Conservation (phyloP, 1,140 invertebrate genomes). For the Cylas formicarius region DNA sequence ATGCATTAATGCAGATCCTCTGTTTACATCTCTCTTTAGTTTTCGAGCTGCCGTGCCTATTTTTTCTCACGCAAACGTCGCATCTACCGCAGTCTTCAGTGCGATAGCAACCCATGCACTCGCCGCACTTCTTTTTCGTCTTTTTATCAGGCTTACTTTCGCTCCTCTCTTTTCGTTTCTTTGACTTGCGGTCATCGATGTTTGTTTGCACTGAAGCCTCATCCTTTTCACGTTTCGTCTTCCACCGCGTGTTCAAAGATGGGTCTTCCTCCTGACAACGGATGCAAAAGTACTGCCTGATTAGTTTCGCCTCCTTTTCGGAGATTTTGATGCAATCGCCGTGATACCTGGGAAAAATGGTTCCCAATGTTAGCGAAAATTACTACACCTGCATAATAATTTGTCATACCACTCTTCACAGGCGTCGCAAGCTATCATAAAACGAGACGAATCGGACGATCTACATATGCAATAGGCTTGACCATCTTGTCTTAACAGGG, state of each 20-base stretch:
- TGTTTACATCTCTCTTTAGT: slow-evolving; percentile 63
- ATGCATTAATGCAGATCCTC: slow-evolving; percentile 46
- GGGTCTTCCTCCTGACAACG: slow-evolving; percentile 78
- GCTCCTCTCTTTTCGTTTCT: slow-evolving; percentile 43
- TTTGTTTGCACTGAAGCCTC: slow-evolving; percentile 16
- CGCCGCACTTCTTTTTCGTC: slow-evolving; percentile 63
- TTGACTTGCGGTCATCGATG: slow-evolving; percentile 45
- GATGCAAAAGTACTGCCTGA: slow-evolving; percentile 89
- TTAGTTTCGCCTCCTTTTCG: slow-evolving; percentile 84
- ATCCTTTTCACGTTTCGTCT: slow-evolving; percentile 52
- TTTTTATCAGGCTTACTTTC: slow-evolving; percentile 37
- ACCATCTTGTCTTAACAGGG: slow-evolving; percentile 78
- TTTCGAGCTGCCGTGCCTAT: slow-evolving; percentile 67
- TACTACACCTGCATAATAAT: not conserved
- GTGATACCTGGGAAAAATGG: slow-evolving; percentile 60
- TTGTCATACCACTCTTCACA: slow-evolving; percentile 86
- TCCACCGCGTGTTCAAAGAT: slow-evolving; percentile 70
- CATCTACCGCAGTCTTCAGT: slow-evolving; percentile 81
- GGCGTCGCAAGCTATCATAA: slow-evolving; percentile 97
- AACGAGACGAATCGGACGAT: slow-evolving; percentile 83
- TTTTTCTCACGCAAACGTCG: slow-evolving; percentile 71
- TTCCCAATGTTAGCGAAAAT: too few species aligned
- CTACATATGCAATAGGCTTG: slow-evolving; percentile 93
- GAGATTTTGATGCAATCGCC: slow-evolving; percentile 95
- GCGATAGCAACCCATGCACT: slow-evolving; percentile 73